phyloP scores from a whole-genome alignment of 1,140 invertebrate genomes.

The Aphelenchoides fujianensis region DNA sequence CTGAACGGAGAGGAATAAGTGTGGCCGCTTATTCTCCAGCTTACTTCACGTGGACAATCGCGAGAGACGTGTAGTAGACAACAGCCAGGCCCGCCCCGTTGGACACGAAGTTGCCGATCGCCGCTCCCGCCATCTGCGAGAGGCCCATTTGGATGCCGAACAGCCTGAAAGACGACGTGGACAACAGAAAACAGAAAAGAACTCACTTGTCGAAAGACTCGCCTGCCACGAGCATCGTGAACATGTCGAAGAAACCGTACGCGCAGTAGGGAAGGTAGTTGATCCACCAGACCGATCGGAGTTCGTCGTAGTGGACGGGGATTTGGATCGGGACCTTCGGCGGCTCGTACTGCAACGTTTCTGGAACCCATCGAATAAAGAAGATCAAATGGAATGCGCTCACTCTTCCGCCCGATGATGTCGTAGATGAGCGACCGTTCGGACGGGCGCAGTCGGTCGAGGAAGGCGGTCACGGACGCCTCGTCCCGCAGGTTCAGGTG shows the following conservation, averaged over 20 bases:
- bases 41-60: conserved; percentile 62
- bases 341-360: conserved; percentile 19
- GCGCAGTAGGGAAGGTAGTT: conserved; percentile 88
- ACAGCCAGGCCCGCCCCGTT: conserved; percentile 88
- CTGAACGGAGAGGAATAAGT: conserved; percentile 17
- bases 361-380: conserved; percentile 8
- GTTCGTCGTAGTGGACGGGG: conserved; percentile 30
- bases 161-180: conserved; percentile 15
- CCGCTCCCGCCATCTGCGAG: conserved; percentile 63
- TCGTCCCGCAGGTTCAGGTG: conserved; percentile 25
- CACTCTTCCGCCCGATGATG: conserved; percentile 27
- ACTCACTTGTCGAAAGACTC: conserved; percentile 79
- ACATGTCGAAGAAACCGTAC: conserved; percentile 92
- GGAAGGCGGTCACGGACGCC: conserved; percentile 19
- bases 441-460: conserved; percentile 19
- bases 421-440: conserved; percentile 33
- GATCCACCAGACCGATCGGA: conserved; percentile 62
- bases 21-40: conserved; percentile 66
- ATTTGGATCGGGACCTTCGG: conserved; percentile 12
- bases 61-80: conserved; percentile 79
- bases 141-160: conserved; percentile 24
- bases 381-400: neutral
- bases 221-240: conserved; percentile 89
- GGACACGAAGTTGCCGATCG: conserved; percentile 73
- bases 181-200: neutral